These are phyloP conservation scores for Penaeus vannamei DNA, from an alignment of 1,140 invertebrate genomes.

Conservation along the genomic window DNA sequence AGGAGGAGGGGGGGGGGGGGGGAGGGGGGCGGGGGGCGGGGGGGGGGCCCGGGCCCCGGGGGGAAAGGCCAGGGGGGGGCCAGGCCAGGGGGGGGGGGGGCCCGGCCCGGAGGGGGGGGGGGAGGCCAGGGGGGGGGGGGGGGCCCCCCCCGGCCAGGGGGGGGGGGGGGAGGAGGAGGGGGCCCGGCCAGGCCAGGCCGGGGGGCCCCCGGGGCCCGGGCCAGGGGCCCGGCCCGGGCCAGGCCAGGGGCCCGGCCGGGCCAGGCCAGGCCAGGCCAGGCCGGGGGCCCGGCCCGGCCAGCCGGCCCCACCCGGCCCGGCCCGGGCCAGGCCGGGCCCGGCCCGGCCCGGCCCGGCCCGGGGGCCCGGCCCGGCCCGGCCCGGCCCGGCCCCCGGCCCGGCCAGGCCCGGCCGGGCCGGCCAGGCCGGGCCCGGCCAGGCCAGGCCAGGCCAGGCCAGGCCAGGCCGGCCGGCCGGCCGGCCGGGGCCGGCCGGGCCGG, in stretches of 20 bases:
- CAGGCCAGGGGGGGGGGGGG: too few relatives aligned
- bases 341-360: constrained; percentile 65
- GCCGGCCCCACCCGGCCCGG: constrained; percentile 68
- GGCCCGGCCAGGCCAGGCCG: constrained; percentile 59
- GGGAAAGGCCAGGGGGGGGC: too few relatives aligned
- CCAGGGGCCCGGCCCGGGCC: constrained; percentile 52
- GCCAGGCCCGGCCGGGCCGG: constrained; percentile 56
- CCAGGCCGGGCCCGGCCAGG: constrained; percentile 40
- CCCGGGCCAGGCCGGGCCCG: constrained; percentile 68
- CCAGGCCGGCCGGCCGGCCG: constrained; percentile 41
- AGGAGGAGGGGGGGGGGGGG: too few relatives aligned
- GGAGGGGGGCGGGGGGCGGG: too few relatives aligned
- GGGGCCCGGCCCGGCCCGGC: constrained; percentile 61
- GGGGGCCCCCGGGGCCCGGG: constrained; percentile 24
- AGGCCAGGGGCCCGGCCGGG: constrained; percentile 64
- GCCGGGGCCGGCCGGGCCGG: constrained; percentile 36
- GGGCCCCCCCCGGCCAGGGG: constrained; percentile 47
- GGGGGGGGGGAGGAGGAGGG: constrained; percentile 46
- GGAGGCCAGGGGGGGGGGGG: too few relatives aligned
- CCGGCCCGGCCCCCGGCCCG: constrained; percentile 53
- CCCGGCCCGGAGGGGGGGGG: too few relatives aligned
- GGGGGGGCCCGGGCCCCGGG: too few relatives aligned
- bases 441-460: constrained; percentile 52
- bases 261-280: constrained; percentile 67
- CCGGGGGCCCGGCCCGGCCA: constrained; percentile 45